These are phyloP conservation scores for Limnephilus rhombicus DNA, from an alignment of 2,888 invertebrate genomes.

Conservation along the genomic window DNA sequence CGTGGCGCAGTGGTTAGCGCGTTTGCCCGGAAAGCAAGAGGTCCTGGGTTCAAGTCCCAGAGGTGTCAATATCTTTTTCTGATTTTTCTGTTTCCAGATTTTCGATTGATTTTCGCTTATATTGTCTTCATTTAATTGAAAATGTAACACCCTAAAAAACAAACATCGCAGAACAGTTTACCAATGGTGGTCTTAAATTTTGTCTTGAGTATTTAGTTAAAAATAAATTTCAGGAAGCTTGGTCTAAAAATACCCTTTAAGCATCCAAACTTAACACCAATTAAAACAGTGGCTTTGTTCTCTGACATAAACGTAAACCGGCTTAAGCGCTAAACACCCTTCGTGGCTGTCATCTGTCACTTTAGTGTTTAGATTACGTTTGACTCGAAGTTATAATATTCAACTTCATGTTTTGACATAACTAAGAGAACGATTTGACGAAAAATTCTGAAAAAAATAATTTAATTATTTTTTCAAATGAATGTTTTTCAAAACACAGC, in stretches of 20 bases:
- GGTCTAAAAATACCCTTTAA: background rate
- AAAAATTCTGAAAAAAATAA: background rate
- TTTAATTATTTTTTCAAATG: background rate
- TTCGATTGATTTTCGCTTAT: no score
- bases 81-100: no score
- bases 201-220: background rate
- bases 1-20: no score
- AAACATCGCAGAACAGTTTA: background rate
- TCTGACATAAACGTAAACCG: background rate
- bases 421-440: background rate
- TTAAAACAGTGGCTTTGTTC: background rate
- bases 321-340: background rate
- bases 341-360: background rate
- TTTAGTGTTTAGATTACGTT: background rate
- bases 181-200: background rate
- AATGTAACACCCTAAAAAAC: background rate
- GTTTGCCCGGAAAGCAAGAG: no score
- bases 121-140: no score
- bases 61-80: no score
- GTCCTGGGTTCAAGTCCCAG: no score
- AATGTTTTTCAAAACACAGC: background rate
- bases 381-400: background rate
- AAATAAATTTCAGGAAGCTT: background rate
- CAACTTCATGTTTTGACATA: background rate
- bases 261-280: background rate